A percentile compares a stretch with the other conserved stretches of the same genome.
Evolutionary conservation across 2,888 invertebrate species (phyloP).

Genomic region (Ectropis crepuscularia): DNA sequence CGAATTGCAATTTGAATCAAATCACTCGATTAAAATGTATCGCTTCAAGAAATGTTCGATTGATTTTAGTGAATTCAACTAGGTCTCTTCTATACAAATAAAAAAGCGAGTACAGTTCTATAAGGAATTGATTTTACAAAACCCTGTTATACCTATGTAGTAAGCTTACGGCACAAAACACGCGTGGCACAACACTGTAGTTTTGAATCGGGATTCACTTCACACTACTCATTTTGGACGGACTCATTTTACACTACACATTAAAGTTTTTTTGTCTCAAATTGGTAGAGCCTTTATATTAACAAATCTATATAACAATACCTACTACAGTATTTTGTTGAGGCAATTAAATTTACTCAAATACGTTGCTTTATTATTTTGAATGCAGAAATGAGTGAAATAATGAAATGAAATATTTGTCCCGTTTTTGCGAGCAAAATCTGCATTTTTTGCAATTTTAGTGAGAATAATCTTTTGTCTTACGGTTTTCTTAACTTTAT

Average conservation of each 20-base stretch:
- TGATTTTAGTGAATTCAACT: conserved; percentile 4
- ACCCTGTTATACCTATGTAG: conserved; percentile 50
- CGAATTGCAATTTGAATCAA: not conserved
- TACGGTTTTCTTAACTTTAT: too few relatives aligned
- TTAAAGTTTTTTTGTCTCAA: not conserved
- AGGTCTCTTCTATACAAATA: conserved; percentile 22
- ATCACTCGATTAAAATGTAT: not conserved
- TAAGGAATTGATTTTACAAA: conserved; percentile 64
- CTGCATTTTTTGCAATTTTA: too few relatives aligned
- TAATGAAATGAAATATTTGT: too few relatives aligned
- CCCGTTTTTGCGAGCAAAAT: too few relatives aligned
- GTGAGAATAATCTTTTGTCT: too few relatives aligned
- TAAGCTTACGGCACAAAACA: conserved; percentile 62
- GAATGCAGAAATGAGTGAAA: too few relatives aligned
- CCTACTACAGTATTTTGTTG: too few relatives aligned
- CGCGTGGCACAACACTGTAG: conserved; percentile 59
- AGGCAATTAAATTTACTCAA: too few relatives aligned
- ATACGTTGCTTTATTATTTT: too few relatives aligned
- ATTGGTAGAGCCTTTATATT: too few relatives aligned
- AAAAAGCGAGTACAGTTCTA: conserved; percentile 39
- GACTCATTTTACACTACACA: not conserved
- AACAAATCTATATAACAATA: too few relatives aligned
- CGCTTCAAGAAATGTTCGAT: not conserved
- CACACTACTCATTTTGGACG: not conserved
- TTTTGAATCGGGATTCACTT: conserved; percentile 37